Base-by-base conservation (phyloP, 2,888 invertebrate species). In the Monopis laevigella region DNA sequence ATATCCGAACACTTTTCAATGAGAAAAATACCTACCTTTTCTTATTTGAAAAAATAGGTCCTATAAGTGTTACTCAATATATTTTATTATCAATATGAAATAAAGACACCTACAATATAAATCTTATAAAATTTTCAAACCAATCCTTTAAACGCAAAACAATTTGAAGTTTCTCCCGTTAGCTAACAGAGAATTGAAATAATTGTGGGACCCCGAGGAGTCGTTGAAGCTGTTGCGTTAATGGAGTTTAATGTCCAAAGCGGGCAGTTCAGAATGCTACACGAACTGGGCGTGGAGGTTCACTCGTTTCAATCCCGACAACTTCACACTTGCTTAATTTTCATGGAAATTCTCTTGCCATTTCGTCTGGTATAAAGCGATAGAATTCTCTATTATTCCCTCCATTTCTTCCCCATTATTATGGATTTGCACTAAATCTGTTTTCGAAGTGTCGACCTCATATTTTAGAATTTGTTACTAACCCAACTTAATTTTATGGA, bases 331-430 rank as follows among this genome's bases (percentile, higher is more conserved):
- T 17, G 61, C 62, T 57, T 62, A 59, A 65, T 65, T 65, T 65
- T 56, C 58, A 55, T 52, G 54, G 54, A 56, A 59, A 56, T 56
- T 56, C 53, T 44, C 52, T 52, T 48, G 8, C 53, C 48, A 54
- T 54, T 59, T 56, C 48, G 52, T 46, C 49, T 52, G 51, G 47
- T 52, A 53, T 47, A 53, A 53, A 55, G 53, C 52, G 58, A 61
- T 55, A 55, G 56, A 57, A 57, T 62, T 62, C 55, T 48, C 49
- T 48, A 46, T 55, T 54, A 60, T 56, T 50, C 52, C 46, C 44
- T 47, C 52, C 50, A 53, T 58, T 58, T 54, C 50, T 52, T 52
- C 48, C 44, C 50, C 50, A 53, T 56, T 58, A 56, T 55, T 50
- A 47, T 51, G 52, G 48, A 52, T 54, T 57, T 55, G 50, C 45